Percentiles rank a stretch among this genome's conserved stretches.
Evolutionary conservation across 2,113 vertebrate genomes (phyloP).

Genomic region (Promerops cafer): DNA sequence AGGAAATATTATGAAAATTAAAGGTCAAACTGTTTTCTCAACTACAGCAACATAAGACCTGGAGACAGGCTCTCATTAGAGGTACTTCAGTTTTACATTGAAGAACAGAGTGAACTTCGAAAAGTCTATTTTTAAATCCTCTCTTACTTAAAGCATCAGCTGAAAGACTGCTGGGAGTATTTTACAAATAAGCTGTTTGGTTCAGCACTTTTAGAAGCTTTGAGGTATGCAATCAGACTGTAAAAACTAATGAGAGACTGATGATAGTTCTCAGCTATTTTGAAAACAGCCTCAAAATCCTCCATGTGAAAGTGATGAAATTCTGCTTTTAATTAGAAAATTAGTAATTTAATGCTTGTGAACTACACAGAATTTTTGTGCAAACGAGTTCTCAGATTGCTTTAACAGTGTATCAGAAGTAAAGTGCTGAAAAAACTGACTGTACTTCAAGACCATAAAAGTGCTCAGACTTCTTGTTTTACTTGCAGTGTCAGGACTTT

Average conservation of each 20-base stretch:
- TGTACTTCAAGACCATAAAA: background rate
- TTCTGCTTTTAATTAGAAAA: background rate
- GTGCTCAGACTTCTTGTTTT: background rate
- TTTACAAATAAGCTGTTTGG: background rate
- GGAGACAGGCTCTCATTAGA: background rate
- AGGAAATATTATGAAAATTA: background rate
- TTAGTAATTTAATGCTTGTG: background rate
- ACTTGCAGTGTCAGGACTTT: background rate
- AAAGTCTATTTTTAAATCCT: background rate
- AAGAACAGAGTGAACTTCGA: background rate
- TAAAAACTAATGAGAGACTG: background rate
- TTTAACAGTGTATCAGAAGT: background rate
- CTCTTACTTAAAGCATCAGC: background rate
- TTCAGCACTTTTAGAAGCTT: background rate
- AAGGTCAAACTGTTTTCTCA: background rate
- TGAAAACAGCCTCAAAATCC: background rate
- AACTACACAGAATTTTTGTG: background rate
- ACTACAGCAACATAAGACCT: background rate
- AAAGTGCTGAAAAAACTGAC: background rate
- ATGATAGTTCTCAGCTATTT: background rate
- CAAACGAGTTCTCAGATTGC: background rate
- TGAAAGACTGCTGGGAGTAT: background rate
- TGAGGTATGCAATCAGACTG: background rate
- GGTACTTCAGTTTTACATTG: background rate
- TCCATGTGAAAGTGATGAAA: background rate